Conservation (phyloP, 2,113 vertebrate species). For the Aphyosemion australe region DNA sequence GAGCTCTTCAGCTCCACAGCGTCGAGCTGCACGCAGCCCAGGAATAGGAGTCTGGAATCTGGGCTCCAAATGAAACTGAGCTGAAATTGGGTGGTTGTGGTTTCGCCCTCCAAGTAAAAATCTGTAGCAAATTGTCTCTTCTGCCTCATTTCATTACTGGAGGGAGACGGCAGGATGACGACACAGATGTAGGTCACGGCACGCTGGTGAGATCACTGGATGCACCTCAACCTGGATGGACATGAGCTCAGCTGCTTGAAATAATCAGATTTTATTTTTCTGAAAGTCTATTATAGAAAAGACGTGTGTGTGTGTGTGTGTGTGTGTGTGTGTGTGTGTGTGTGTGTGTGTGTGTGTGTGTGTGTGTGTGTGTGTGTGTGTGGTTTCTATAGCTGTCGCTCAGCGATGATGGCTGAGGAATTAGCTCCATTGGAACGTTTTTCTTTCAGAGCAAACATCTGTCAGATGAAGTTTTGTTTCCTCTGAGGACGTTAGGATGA, state of each 20-base stretch:
- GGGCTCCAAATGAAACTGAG: conserved; percentile 43
- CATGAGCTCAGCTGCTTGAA: conserved; percentile 23
- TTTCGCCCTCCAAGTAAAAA: conserved; percentile 50
- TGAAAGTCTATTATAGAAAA: conserved; percentile 11
- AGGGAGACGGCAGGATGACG: conserved; percentile 33
- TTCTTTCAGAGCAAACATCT: conserved; percentile 1
- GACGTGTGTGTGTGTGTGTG: conserved; percentile 12
- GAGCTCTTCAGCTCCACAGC: conserved; percentile 25
- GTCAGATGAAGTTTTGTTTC: conserved; percentile 37
- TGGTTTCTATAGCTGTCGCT: conserved; percentile 28
- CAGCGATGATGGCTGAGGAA: conserved; percentile 32
- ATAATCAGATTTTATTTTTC: conserved; percentile 13
- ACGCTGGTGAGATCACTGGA: conserved; percentile 39
- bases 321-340: conserved; percentile 22
- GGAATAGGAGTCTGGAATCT: conserved; percentile 48
- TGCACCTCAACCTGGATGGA: conserved; percentile 27
- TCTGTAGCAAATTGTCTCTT: conserved; percentile 58
- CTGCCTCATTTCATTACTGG: conserved; percentile 49
- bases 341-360: conserved; percentile 23
- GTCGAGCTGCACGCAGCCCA: conserved; percentile 14
- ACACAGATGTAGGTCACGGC: conserved; percentile 52
- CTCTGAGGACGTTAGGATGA: conserved; percentile 20
- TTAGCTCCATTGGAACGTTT: conserved; percentile 6
- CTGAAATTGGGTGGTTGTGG: conserved; percentile 55
- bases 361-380: conserved; percentile 8